A percentile compares a stretch with the other conserved stretches of the same genome.
phyloP scores from a whole-genome alignment of 1,140 invertebrate genomes.

The Drosophila busckii region DNA sequence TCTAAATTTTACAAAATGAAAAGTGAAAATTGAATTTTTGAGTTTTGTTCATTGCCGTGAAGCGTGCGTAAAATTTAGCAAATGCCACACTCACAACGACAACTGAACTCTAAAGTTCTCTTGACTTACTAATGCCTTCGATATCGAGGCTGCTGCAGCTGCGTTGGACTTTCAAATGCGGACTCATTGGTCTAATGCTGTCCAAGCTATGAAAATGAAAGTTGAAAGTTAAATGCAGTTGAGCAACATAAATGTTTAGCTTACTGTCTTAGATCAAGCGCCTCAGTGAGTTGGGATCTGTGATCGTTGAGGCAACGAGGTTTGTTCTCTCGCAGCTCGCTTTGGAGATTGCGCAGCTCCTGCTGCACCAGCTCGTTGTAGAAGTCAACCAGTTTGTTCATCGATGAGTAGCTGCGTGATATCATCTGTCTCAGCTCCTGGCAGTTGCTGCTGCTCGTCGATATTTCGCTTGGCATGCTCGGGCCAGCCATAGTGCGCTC shows the following conservation, averaged over 20 bases:
- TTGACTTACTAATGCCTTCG: not conserved
- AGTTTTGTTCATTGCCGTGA: too few species aligned
- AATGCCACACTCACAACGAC: too few species aligned
- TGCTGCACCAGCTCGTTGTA: constrained; percentile 18
- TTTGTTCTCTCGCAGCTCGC: not conserved
- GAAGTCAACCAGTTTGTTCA: constrained; percentile 15
- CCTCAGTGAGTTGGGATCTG: constrained; percentile 21
- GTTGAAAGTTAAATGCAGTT: not conserved
- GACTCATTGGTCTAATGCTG: constrained; percentile 1
- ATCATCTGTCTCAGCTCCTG: constrained; percentile 20
- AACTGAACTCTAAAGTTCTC: constrained; percentile 12
- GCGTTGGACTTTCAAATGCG: constrained; percentile 1
- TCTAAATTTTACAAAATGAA: too few species aligned
- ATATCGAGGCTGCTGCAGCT: constrained; percentile 20
- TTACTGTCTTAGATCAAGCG: constrained; percentile 18
- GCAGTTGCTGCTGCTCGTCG: constrained; percentile 1
- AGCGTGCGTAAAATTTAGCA: too few species aligned
- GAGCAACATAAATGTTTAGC: not conserved
- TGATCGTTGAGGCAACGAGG: constrained; percentile 5
- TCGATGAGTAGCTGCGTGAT: constrained; percentile 18
- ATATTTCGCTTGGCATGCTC: constrained; percentile 6
- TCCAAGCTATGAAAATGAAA: constrained; percentile 1
- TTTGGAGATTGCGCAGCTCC: constrained; percentile 4
- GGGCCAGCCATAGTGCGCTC: constrained; percentile 10
- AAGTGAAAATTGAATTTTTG: too few species aligned